Conservation (phyloP, 2,797 vertebrate species). For the Enteromius fasciolatus region DNA sequence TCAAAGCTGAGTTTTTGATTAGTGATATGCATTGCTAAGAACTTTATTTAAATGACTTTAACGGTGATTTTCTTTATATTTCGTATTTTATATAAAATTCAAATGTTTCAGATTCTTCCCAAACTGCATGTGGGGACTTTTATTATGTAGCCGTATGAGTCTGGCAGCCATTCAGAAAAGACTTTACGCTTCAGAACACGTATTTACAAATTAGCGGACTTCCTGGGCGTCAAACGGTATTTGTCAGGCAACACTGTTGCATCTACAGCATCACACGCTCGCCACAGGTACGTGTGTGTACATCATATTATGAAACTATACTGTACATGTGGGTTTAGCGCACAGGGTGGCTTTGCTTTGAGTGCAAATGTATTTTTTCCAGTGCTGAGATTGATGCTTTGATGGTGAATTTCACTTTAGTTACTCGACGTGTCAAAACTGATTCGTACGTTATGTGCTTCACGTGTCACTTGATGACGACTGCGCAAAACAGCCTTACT, state of each 20-base stretch:
- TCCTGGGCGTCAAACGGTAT: constrained; percentile 40
- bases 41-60: not conserved
- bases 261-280: constrained; percentile 3
- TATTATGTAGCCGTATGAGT: constrained; percentile 15
- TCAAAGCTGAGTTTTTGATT: too few relatives aligned
- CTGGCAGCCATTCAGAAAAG: constrained; percentile 10
- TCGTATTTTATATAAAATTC: too few relatives aligned
- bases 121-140: not conserved
- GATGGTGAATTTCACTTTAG: not conserved
- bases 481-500: not conserved
- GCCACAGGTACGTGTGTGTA: constrained; percentile 16
- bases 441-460: constrained; percentile 13
- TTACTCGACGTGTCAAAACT: constrained; percentile 11
- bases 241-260: not conserved
- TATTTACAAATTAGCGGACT: constrained; percentile 45
- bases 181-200: constrained; percentile 17
- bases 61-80: too few relatives aligned
- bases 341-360: not conserved
- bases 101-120: not conserved
- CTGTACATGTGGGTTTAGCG: not conserved
- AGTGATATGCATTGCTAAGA: not conserved
- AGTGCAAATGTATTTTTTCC: not conserved
- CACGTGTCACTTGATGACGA: not conserved
- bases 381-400: constrained; percentile 20
- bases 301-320: not conserved